Evolutionary conservation across 2,888 invertebrate species (phyloP).

Genomic region (Teinopalpus imperialis): DNA sequence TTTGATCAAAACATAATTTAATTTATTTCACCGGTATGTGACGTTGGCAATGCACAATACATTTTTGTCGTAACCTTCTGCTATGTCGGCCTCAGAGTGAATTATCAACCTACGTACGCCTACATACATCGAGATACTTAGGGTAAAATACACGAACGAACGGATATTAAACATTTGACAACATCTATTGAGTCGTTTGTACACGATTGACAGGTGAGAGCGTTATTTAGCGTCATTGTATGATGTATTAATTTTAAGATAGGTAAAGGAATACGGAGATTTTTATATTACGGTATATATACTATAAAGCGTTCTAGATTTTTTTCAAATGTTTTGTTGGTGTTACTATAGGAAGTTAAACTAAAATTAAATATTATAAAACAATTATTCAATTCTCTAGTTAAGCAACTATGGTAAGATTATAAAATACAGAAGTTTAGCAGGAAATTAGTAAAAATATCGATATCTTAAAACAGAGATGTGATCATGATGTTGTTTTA

Average conservation of each 20-base stretch:
- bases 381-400: no score
- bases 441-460: no score
- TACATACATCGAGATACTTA: not conserved
- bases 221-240: conserved; percentile 3
- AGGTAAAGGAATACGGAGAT: no score
- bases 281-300: no score
- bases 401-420: no score
- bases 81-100: conserved; percentile 8
- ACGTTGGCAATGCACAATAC: conserved; percentile 3
- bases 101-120: conserved; percentile 23
- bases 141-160: not conserved
- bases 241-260: not conserved
- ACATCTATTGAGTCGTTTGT: conserved; percentile 8
- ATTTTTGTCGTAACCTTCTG: conserved; percentile 22
- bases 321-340: no score
- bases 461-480: no score
- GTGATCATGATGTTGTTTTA: no score
- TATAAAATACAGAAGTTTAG: no score
- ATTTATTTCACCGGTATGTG: not conserved
- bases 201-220: conserved; percentile 9
- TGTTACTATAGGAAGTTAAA: no score
- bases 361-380: no score
- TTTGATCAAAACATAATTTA: not conserved
- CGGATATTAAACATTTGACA: conserved; percentile 22
- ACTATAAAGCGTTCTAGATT: no score